phyloP scores from a whole-genome alignment of 2,888 invertebrate species.

The Timema cristinae region DNA sequence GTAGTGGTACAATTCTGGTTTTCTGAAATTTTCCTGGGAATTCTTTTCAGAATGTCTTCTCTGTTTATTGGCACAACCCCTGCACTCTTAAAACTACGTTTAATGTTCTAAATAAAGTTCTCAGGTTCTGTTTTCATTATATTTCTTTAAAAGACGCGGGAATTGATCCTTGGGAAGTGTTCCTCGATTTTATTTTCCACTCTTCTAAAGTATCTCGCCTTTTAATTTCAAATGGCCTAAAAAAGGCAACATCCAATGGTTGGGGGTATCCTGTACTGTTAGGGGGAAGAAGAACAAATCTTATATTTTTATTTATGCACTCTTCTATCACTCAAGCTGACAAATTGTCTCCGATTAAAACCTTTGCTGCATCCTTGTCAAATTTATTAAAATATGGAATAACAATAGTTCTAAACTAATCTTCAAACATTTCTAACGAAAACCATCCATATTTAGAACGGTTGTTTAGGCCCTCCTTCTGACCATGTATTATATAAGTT shows the following conservation, averaged over 20 bases:
- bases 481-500: background rate
- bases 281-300: background rate
- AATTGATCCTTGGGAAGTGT: background rate
- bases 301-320: background rate
- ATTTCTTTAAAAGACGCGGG: conserved; percentile 5
- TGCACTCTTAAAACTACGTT: background rate
- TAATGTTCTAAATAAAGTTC: background rate
- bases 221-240: background rate
- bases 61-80: background rate
- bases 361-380: background rate
- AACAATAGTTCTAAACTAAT: background rate
- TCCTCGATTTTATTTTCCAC: conserved; percentile 5
- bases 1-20: background rate
- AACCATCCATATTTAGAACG: background rate
- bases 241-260: background rate
- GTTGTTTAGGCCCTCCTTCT: conserved; percentile 1
- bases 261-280: background rate
- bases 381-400: background rate
- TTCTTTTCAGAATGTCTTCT: background rate
- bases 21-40: background rate
- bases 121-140: background rate
- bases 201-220: background rate
- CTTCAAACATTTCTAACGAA: background rate
- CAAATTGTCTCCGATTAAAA: conserved; percentile 7
- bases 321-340: background rate